phyloP scores from a whole-genome alignment of 1,140 invertebrate genomes.

The Bombus breviceps region DNA sequence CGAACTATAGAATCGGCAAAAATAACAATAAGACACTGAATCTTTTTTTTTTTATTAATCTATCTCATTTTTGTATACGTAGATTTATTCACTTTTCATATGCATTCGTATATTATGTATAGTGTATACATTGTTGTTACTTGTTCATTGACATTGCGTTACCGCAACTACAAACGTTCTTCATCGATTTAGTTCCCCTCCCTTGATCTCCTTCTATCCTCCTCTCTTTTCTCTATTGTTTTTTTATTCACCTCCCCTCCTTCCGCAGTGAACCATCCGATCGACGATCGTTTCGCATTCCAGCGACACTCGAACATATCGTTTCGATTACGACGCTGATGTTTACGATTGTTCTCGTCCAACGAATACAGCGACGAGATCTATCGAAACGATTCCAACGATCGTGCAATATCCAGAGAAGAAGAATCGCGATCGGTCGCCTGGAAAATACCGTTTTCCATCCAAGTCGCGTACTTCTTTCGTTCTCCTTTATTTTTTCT shows the following conservation, averaged over 20 bases:
- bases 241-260: background rate
- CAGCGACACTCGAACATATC: background rate
- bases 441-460: background rate
- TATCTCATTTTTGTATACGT: slow-evolving; percentile 74
- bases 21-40: slow-evolving; percentile 34
- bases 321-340: background rate
- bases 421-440: slow-evolving; percentile 5
- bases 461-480: background rate
- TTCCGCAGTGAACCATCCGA: slow-evolving; percentile 1
- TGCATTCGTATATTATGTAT: slow-evolving; percentile 69
- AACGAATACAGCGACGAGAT: background rate
- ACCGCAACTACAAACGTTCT: slow-evolving; percentile 58
- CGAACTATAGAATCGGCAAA: background rate
- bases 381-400: background rate
- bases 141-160: slow-evolving; percentile 60
- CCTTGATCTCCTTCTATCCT: background rate
- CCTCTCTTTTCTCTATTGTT: background rate
- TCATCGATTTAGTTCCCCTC: slow-evolving; percentile 35
- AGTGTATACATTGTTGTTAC: slow-evolving; percentile 72
- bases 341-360: background rate
- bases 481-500: background rate
- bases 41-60: slow-evolving; percentile 72
- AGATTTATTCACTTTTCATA: slow-evolving; percentile 71
- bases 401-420: background rate
- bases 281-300: slow-evolving; percentile 20